A percentile compares a stretch with the other conserved stretches of the same genome.
Conservation (phyloP, 2,797 vertebrate species). For the Mus minutoides region DNA sequence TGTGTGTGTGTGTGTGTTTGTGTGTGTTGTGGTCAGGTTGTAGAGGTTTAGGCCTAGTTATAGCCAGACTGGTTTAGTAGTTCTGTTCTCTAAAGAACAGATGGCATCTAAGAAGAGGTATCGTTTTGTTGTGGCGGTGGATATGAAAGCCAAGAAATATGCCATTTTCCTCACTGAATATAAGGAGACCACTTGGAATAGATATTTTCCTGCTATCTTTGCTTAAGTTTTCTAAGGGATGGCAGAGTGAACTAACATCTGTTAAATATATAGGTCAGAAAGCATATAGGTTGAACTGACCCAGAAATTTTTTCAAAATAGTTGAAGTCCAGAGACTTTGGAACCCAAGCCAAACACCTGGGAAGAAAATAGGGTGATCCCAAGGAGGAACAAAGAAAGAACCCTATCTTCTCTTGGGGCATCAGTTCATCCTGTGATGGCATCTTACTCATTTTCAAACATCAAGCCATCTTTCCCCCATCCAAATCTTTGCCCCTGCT, state of each 20-base stretch:
- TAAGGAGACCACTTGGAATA: slow-evolving; percentile 56
- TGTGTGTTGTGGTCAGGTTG: not conserved
- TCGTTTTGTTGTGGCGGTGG: not conserved
- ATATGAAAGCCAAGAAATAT: not conserved
- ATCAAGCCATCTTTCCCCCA: not conserved
- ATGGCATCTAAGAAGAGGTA: not conserved
- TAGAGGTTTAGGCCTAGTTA: not conserved
- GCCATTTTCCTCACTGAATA: slow-evolving; percentile 36
- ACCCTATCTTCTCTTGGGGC: not conserved
- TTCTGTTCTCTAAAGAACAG: not conserved
- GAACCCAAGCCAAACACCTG: slow-evolving; percentile 3
- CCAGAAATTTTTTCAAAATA: slow-evolving; percentile 28
- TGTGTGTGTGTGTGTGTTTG: not conserved
- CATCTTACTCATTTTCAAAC: slow-evolving; percentile 40
- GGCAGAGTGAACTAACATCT: slow-evolving; percentile 41
- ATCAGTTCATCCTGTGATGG: slow-evolving; percentile 26
- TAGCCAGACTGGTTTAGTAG: slow-evolving; percentile 5
- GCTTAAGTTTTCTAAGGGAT: not conserved
- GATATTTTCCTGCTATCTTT: slow-evolving; percentile 56
- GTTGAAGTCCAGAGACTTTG: slow-evolving; percentile 20
- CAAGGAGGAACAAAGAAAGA: not conserved
- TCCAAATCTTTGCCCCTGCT: not conserved
- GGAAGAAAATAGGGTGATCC: not conserved
- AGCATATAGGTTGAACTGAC: slow-evolving; percentile 22
- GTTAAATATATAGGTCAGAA: slow-evolving; percentile 55